Percentiles rank a stretch among this genome's conserved stretches.
Evolutionary conservation across 2,113 vertebrate genomes (phyloP).

Genomic region (Tetraodon nigroviridis): DNA sequence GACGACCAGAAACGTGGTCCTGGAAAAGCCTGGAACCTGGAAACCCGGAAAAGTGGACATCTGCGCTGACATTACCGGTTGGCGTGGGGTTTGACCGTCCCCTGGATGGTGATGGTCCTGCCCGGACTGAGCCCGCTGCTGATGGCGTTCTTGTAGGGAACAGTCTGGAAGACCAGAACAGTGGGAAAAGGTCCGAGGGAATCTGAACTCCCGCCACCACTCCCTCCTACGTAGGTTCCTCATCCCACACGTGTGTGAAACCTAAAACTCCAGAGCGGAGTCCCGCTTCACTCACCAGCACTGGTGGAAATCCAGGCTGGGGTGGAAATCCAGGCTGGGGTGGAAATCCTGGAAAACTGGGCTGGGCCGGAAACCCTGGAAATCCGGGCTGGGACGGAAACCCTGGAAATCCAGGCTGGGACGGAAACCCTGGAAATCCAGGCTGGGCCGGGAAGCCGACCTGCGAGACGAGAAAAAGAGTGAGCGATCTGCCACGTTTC

Average conservation of each 20-base stretch:
- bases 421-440: neutral
- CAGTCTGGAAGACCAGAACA: conserved; percentile 49
- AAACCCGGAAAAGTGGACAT: no score
- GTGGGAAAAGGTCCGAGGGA: neutral
- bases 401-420: conserved; percentile 3
- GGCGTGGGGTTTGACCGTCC: conserved; percentile 56
- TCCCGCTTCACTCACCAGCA: no score
- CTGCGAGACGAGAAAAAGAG: neutral
- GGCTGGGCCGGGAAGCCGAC: neutral
- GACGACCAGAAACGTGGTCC: no score
- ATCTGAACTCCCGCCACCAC: conserved; percentile 4
- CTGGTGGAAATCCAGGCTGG: neutral
- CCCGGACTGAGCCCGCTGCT: conserved; percentile 69
- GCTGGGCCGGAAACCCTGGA: neutral
- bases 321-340: conserved; percentile 1
- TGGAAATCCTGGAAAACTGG: conserved; percentile 6
- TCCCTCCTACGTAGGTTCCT: no score
- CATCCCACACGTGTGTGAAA: no score
- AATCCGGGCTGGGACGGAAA: conserved; percentile 14
- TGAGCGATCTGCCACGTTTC: no score
- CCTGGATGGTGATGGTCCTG: conserved; percentile 71
- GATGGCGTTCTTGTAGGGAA: conserved; percentile 72
- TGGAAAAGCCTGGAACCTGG: neutral
- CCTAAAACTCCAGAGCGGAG: no score
- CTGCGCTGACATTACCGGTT: conserved; percentile 36